Evolutionary conservation across 2,888 invertebrate species (phyloP).

Genomic region (Mesoligia furuncula): DNA sequence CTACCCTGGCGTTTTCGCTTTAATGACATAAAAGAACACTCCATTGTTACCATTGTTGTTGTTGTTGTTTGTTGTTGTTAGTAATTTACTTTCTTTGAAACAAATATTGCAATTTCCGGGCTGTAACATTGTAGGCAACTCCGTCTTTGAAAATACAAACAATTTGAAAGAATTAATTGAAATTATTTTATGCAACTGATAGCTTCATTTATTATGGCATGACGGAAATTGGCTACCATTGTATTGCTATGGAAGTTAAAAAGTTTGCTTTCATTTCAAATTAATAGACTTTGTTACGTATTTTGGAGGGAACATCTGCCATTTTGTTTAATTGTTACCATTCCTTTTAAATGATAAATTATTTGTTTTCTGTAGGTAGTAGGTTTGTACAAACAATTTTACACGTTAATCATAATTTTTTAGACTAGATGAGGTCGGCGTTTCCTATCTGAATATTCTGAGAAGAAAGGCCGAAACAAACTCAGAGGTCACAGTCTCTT

Average conservation of each 20-base stretch:
- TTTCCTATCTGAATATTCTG: too few relatives aligned
- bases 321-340: background rate
- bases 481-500: too few relatives aligned
- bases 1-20: too few relatives aligned
- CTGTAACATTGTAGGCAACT: conserved; percentile 8
- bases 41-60: background rate
- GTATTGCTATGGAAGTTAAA: background rate
- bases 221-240: background rate
- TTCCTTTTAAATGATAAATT: background rate
- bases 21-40: conserved; percentile 17
- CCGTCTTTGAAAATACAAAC: conserved; percentile 7
- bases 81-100: conserved; percentile 12
- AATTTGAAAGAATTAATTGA: conserved; percentile 33
- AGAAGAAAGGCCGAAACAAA: too few relatives aligned
- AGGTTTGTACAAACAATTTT: too few relatives aligned
- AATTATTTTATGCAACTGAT: conserved; percentile 7
- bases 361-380: too few relatives aligned
- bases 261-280: background rate
- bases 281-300: conserved; percentile 3
- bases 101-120: conserved; percentile 19
- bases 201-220: background rate
- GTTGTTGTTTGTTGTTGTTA: too few relatives aligned
- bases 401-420: too few relatives aligned
- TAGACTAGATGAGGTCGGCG: too few relatives aligned
- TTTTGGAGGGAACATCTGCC: background rate